phyloP scores from a whole-genome alignment of 2,797 vertebrate species.

The Gephyroberyx darwinii region DNA sequence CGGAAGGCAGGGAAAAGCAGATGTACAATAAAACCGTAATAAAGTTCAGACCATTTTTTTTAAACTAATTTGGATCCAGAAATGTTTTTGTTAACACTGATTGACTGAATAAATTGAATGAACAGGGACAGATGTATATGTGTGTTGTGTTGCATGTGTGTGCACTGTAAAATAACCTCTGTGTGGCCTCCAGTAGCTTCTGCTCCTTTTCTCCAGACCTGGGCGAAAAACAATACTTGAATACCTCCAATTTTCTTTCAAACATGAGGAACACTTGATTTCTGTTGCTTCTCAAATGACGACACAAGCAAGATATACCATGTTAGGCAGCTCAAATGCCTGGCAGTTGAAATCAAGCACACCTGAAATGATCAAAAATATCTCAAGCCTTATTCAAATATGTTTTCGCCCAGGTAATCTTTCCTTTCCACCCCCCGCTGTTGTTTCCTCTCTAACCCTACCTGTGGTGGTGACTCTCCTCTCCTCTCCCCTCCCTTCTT shows the following conservation, averaged over 20 bases:
- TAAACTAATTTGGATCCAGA: no score
- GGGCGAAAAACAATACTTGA: background rate
- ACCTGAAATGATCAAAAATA: background rate
- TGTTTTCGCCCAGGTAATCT: slow-evolving; percentile 13
- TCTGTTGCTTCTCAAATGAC: background rate
- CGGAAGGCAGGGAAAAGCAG: no score
- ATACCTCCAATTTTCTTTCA: background rate
- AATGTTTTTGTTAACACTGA: no score
- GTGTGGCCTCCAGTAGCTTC: slow-evolving; percentile 12
- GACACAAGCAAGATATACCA: background rate
- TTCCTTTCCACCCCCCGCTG: slow-evolving; percentile 26
- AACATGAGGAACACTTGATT: background rate
- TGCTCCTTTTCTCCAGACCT: background rate
- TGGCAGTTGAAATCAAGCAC: background rate
- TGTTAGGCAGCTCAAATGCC: background rate
- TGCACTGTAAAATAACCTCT: background rate
- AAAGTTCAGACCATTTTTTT: no score
- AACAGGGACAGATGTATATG: background rate
- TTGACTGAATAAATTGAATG: no score
- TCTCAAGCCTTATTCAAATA: slow-evolving; percentile 4
- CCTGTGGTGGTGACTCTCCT: slow-evolving; percentile 43
- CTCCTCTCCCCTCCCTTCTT: slow-evolving; percentile 52
- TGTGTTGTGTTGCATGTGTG: slow-evolving; percentile 31
- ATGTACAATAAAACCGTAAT: no score
- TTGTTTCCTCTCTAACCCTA: slow-evolving; percentile 58